A percentile compares a stretch with the other conserved stretches of the same genome.
phyloP scores from a whole-genome alignment of 2,888 invertebrate species.

The Caenorhabditis uteleia region DNA sequence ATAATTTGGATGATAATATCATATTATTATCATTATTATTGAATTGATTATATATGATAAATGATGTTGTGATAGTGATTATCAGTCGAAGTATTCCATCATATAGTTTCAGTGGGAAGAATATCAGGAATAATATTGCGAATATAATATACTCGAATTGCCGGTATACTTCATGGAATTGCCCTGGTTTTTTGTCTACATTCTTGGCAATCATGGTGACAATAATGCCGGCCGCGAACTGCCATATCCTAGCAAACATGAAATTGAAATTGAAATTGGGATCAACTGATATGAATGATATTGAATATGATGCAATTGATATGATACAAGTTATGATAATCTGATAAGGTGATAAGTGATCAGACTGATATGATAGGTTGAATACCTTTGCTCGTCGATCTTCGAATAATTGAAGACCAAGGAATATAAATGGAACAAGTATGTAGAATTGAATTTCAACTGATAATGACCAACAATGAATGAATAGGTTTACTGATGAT shows the following conservation, averaged over 20 bases:
- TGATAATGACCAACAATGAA: neutral
- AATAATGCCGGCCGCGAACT: slow-evolving; percentile 5
- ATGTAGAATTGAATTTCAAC: slow-evolving; percentile 1
- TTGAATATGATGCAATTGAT: neutral
- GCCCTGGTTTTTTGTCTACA: too few species aligned
- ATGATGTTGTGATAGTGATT: neutral
- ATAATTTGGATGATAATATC: neutral
- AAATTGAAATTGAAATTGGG: slow-evolving; percentile 10
- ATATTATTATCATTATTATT: neutral
- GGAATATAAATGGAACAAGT: neutral
- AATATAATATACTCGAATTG: too few species aligned
- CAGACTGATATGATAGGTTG: too few species aligned
- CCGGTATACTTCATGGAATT: too few species aligned
- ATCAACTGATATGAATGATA: neutral
- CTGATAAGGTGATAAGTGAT: too few species aligned
- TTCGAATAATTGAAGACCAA: neutral
- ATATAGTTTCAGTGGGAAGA: neutral
- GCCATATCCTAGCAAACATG: slow-evolving; percentile 17
- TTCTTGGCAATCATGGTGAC: too few species aligned
- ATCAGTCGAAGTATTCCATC: neutral
- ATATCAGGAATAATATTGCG: neutral
- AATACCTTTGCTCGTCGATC: neutral
- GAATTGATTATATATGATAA: neutral
- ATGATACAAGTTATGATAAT: neutral
- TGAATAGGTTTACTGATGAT: neutral